Evolutionary conservation across 1,140 invertebrate genomes (phyloP), one percentile per base, ranked within the genome.

Genomic region (Choristoneura fumiferana): DNA sequence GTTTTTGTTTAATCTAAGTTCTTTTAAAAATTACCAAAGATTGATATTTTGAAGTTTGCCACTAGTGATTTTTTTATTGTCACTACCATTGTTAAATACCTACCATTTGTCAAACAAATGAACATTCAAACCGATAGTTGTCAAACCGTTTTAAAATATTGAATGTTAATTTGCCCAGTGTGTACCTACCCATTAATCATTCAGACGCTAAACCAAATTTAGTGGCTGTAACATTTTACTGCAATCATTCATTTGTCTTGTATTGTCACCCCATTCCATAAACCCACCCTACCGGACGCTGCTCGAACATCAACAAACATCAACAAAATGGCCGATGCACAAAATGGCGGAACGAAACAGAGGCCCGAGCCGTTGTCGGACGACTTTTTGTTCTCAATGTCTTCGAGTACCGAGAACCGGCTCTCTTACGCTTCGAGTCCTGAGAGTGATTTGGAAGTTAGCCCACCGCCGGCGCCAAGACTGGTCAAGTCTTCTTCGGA

Each of bases 351-450:
- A 14, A 2, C 12, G 15, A 54, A 68, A 79, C 78, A 90, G 88
- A 84, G 89, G 65, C 88, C 95, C 89, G 95, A 96, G 91, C 94
- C 95, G 89, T 91, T 96, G 87, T 95, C 95, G 73, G 95, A 96
- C 92, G 97, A 99, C 92, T 98, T 99, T 93, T 94, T 99, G 78
- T 99, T 99, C 92, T 98, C 98, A 75, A 98, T 98, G 96, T 96
- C 96, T 66, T 96, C 96, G 89, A 87, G 91, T 58, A 89, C 83
- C 15, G 89, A 90, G 75, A 92, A 91, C 70, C 94, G 97, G 76
- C 91, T 98, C 65, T 98, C 97, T 78, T 98, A 98, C 91, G 97
- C 97, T 64, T 98, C 96, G 73, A 98, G 96, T 78, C 97, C 97
- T 67, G 97, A 98, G 91, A 97, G 95, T 82, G 97, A 99, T 89